Evolutionary conservation across 2,113 vertebrate genomes (phyloP).

Genomic region (Thamnophis sirtalis): DNA sequence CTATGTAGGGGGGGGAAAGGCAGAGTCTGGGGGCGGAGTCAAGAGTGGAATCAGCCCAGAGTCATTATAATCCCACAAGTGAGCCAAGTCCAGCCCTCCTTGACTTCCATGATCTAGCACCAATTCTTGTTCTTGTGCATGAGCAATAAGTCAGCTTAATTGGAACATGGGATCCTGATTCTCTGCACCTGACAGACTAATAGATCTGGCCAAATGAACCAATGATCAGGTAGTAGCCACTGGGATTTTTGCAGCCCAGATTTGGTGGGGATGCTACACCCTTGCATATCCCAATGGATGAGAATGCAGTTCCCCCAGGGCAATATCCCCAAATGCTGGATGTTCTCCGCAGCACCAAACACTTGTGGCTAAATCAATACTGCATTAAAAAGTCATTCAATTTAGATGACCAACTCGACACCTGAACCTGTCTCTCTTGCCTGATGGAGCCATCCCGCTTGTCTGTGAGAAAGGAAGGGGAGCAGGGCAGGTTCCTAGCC

Average conservation of each 20-base stretch:
- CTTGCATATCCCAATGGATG: background rate
- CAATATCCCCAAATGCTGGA: too few species aligned
- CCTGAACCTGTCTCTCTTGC: background rate
- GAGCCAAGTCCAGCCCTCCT: background rate
- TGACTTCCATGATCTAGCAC: background rate
- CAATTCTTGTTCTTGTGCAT: background rate
- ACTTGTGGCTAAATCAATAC: background rate
- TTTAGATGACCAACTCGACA: background rate
- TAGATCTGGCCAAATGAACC: background rate
- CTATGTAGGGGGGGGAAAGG: background rate
- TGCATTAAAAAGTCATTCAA: background rate
- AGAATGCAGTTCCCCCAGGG: too few species aligned
- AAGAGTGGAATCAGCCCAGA: background rate
- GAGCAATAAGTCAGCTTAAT: background rate
- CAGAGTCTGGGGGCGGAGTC: background rate
- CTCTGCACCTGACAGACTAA: background rate
- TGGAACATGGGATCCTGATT: background rate
- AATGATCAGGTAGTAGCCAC: background rate
- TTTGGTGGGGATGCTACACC: background rate
- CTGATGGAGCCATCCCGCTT: background rate
- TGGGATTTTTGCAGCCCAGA: background rate
- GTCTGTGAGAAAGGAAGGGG: background rate
- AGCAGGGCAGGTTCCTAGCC: background rate
- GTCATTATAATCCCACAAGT: background rate
- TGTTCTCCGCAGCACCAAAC: background rate